Evolutionary conservation across 2,797 vertebrate genomes (phyloP), one percentile per base, ranked within the genome.

Genomic region (Coregonus sp.): DNA sequence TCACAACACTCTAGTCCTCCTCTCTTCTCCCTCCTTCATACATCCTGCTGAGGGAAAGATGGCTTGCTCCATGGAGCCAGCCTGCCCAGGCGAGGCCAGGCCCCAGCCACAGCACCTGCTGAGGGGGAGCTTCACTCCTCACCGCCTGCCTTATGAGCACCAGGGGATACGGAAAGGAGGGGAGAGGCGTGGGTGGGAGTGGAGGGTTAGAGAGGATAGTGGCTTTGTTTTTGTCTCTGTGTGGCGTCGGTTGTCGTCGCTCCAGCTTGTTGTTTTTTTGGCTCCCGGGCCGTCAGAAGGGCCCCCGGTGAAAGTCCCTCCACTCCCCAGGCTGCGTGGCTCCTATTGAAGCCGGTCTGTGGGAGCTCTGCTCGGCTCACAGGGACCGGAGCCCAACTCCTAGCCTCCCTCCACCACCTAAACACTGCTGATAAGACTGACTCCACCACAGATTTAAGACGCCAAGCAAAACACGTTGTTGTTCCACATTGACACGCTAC

Each of bases 251-350:
- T 76, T 78, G 78, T 73, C 29, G 70, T 37, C 71, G 54, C 59
- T 63, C 61, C 52, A 47, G 33, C 51, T 75, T 15, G 78, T 79
- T 79, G 77, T 78, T 83, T 73, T 81, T 83, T 73, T 81, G 76
- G 68, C 75, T 72, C 69, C 69, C 35, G n/a, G 37, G 4, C 18
- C 40, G 75, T 75, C 79, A 40, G 61, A 85, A 73, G 25, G n/a
- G 66, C 29, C 47, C 5, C 33, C 29, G 29, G 33, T 68, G 52
- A 65, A 70, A 59, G 54, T 51, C 11, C 16, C 67, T 12, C 16
- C 1, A 6, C 15, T 18, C 35, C 16, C 33, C 16, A 85, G 88
- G 89, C 90, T 92, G 89, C 94, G 92, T 95, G 92, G 25, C n/a
- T 68, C 56, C 50, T 33, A 7, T 52, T 70, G 74, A 73, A 68